phyloP scores from a whole-genome alignment of 2,888 invertebrate genomes.

The Lordiphosa fenestrarum region DNA sequence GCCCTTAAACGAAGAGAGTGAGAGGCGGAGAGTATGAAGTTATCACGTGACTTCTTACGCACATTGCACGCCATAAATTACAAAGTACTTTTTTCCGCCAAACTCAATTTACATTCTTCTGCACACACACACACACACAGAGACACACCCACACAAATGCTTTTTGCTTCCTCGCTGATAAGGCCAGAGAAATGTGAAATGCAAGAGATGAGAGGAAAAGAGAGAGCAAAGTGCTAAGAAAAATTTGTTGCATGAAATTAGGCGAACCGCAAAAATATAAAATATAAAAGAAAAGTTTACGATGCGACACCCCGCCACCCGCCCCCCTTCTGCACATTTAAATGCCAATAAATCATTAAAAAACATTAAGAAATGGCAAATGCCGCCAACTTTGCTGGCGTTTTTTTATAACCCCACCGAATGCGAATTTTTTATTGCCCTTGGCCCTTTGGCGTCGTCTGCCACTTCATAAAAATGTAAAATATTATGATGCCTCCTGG shows the following conservation, averaged over 20 bases:
- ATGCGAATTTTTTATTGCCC: constrained; percentile 70
- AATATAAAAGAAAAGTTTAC: constrained; percentile 50
- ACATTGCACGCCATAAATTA: constrained; percentile 73
- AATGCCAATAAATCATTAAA: constrained; percentile 73
- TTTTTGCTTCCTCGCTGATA: constrained; percentile 49
- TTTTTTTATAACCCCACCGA: constrained; percentile 67
- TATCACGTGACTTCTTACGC: constrained; percentile 73
- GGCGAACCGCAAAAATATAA: constrained; percentile 36
- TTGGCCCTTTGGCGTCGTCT: constrained; percentile 47
- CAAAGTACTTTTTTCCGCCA: constrained; percentile 70
- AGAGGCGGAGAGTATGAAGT: constrained; percentile 46
- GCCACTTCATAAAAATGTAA: constrained; percentile 74
- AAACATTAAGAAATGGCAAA: constrained; percentile 46
- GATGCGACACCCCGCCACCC: constrained; percentile 45
- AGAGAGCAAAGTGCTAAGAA: constrained; percentile 36
- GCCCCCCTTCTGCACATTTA: constrained; percentile 46
- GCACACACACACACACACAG: constrained; percentile 18
- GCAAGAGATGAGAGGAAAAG: not conserved
- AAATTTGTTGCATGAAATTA: constrained; percentile 72
- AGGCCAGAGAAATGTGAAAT: constrained; percentile 29
- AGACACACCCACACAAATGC: constrained; percentile 12
- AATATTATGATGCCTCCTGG: constrained; percentile 68
- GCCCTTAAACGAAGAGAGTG: constrained; percentile 37
- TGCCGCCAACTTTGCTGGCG: constrained; percentile 30
- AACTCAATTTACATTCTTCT: constrained; percentile 62